phyloP scores from a whole-genome alignment of 2,888 invertebrate genomes.

The Melieria omissa region DNA sequence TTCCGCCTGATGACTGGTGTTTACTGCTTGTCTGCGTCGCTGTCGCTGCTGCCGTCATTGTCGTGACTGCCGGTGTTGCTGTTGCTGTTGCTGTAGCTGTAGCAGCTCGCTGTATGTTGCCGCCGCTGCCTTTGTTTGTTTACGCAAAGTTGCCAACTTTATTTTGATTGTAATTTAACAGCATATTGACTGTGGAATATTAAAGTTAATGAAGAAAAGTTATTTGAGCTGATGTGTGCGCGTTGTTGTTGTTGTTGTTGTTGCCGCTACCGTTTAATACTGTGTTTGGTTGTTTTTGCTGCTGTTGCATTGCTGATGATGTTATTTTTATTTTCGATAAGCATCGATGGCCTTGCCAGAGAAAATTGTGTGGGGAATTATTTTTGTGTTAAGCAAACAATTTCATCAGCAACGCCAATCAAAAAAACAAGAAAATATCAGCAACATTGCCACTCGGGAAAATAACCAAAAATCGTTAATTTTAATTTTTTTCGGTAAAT shows the following conservation, averaged over 20 bases:
- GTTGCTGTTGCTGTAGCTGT: too few relatives aligned
- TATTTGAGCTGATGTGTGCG: background rate
- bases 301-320: slow-evolving; percentile 2
- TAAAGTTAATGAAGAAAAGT: slow-evolving; percentile 31
- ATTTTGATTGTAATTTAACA: slow-evolving; percentile 29
- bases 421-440: too few relatives aligned
- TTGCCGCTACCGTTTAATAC: background rate
- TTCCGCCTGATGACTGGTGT: too few relatives aligned
- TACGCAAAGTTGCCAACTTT: background rate
- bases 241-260: background rate
- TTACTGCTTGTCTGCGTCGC: too few relatives aligned
- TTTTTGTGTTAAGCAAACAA: slow-evolving; percentile 7
- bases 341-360: slow-evolving; percentile 3
- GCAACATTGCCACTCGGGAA: too few relatives aligned
- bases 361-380: background rate
- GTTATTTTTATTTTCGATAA: slow-evolving; percentile 20
- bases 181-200: slow-evolving; percentile 27
- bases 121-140: too few relatives aligned
- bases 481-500: too few relatives aligned
- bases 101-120: too few relatives aligned
- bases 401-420: background rate
- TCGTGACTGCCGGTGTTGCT: too few relatives aligned
- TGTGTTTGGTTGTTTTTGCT: background rate
- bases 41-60: too few relatives aligned
- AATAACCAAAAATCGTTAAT: too few relatives aligned